Conservation (phyloP, 1,140 invertebrate species). For the Neotoxoptera formosana region DNA sequence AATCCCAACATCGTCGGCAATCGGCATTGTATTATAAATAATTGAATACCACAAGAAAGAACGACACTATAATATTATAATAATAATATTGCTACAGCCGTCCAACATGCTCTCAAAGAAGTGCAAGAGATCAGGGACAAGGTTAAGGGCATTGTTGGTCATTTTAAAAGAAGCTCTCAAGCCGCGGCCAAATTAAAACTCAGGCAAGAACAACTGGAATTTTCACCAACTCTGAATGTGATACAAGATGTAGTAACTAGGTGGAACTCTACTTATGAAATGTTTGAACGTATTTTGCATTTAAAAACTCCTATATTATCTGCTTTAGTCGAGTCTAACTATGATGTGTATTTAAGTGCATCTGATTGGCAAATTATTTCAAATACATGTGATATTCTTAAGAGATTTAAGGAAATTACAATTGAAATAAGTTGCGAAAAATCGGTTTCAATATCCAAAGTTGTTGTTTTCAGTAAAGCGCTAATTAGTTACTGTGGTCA, state of each 20-base stretch:
- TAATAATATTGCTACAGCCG: too few relatives aligned
- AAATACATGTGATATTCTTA: neutral
- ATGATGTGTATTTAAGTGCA: neutral
- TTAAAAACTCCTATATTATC: neutral
- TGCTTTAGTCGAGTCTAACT: neutral
- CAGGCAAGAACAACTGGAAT: neutral
- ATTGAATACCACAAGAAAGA: too few relatives aligned
- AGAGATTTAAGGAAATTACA: constrained; percentile 19
- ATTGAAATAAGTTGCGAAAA: neutral
- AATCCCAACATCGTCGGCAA: too few relatives aligned
- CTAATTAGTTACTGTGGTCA: neutral
- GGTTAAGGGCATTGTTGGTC: neutral
- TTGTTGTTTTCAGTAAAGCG: neutral
- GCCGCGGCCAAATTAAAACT: neutral
- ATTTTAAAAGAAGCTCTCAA: neutral
- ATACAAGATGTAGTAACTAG: neutral
- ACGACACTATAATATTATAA: too few relatives aligned
- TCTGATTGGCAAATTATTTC: neutral
- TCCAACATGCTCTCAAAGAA: neutral
- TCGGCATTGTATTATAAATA: too few relatives aligned
- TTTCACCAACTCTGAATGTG: neutral
- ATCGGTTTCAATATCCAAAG: neutral
- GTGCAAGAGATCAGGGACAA: neutral
- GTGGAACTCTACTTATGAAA: neutral
- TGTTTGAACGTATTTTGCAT: neutral